Base-by-base conservation (phyloP, 2,797 vertebrate species). In the Enoplosus armatus region DNA sequence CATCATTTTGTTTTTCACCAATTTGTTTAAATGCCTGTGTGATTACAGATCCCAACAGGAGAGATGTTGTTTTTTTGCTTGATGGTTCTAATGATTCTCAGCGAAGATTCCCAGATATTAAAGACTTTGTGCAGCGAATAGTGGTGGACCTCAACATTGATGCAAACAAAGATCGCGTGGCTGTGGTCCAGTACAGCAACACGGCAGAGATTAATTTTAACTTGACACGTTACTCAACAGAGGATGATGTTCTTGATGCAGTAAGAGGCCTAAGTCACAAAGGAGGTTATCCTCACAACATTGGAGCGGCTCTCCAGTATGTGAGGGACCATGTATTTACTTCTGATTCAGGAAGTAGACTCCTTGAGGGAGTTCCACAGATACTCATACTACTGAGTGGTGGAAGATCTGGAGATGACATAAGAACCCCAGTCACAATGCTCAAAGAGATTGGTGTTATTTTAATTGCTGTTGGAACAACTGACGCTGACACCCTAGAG, bases 31-130 rank as follows among this genome's bases (percentile, higher is more conserved):
- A 71, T 76, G 47, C 27, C 11, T 85, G 12, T 90, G 41, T 90
- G 79, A 75, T 93, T 91, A 43, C 93, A 94, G 93, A 94, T 91
- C 22, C 74, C 77, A 87, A 37, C 43, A 84, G 85, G 81, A 91
- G 90, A 90, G 95, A 96, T 58, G 24, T 96, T 87, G 92, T 95
- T n/a, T 95, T 96, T 93, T 88, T 96, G 79, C 91, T 96, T 74
- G 95, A 96, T 91, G 94, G 93, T 39, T 92, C 94, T 75, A 92
- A 95, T 91, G 87, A 89, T 78, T 94, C 94, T 84, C 81, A 75
- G 35, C 70, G 7, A 91, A 90, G 67, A 76, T 95, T 96, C 67
- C 37, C 75, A 77, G 76, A 83, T 77, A 92, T 96, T 41, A 87
- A 87, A 90, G 91, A 94, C 27, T 95, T 96, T 94, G 88, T 96